Evolutionary conservation across 2,888 invertebrate genomes (phyloP).

Genomic region (Acrobasis repandana): DNA sequence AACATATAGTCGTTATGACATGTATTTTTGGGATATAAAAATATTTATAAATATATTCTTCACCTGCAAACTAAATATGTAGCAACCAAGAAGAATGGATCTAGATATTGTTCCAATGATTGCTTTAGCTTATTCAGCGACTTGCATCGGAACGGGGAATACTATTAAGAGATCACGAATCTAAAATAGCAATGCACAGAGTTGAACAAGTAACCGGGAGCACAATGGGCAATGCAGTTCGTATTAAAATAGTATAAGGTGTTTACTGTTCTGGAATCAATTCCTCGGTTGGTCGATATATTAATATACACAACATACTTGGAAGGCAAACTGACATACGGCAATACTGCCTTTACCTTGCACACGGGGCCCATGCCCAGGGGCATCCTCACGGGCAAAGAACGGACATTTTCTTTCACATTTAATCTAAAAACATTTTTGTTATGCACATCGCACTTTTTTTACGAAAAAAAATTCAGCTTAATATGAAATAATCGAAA

Average conservation of each 20-base stretch:
- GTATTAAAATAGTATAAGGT: conserved; percentile 38
- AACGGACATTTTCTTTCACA: too few species aligned
- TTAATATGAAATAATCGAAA: too few species aligned
- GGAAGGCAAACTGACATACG: too few species aligned
- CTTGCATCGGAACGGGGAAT: conserved; percentile 56
- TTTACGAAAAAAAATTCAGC: too few species aligned
- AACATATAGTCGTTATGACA: too few species aligned
- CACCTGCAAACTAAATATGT: not conserved
- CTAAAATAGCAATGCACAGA: conserved; percentile 63
- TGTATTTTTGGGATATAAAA: too few species aligned
- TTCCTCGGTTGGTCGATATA: not conserved
- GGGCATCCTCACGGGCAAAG: too few species aligned
- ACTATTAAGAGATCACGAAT: conserved; percentile 74
- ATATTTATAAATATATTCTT: not conserved
- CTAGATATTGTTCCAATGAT: conserved; percentile 37
- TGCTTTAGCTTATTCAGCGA: conserved; percentile 49
- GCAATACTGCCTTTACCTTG: too few species aligned
- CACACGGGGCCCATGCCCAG: too few species aligned
- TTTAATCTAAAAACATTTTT: too few species aligned
- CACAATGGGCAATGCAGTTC: conserved; percentile 54
- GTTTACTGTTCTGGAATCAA: conserved; percentile 25
- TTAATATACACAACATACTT: too few species aligned
- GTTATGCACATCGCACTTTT: too few species aligned
- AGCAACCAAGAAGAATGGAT: conserved; percentile 5
- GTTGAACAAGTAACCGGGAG: conserved; percentile 53